Conservation (phyloP, 37 sponge, comb jelly and placozoan species). For the Crambe crambe region DNA sequence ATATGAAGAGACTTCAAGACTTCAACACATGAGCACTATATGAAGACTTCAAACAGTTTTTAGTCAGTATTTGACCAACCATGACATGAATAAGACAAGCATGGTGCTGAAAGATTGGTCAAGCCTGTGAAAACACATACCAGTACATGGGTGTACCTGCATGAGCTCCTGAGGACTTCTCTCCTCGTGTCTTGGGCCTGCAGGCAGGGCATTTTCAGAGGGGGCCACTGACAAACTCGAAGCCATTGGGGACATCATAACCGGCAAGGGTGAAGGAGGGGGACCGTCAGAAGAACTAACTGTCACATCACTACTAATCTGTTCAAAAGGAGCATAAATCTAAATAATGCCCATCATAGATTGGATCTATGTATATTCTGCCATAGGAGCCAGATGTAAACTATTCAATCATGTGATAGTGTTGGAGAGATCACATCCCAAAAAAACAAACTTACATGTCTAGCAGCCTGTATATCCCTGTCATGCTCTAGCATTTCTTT, state of each 20-base stretch:
- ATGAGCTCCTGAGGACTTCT: slow-evolving; percentile 1
- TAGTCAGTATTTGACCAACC: too few relatives aligned
- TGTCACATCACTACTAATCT: not conserved
- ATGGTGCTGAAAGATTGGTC: too few relatives aligned
- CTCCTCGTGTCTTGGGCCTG: not conserved
- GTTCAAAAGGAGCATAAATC: not conserved
- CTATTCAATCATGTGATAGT: too few relatives aligned
- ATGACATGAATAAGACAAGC: too few relatives aligned
- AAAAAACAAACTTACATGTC: not conserved
- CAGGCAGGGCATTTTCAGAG: not conserved
- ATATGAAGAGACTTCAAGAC: not conserved
- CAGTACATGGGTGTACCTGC: slow-evolving; percentile 14
- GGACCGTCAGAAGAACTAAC: not conserved
- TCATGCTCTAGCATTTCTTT: slow-evolving; percentile 36
- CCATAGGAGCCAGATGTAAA: too few relatives aligned
- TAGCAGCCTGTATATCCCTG: not conserved
- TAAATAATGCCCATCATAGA: too few relatives aligned
- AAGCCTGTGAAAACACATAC: too few relatives aligned
- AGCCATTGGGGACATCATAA: not conserved
- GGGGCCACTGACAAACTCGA: not conserved
- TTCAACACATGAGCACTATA: too few relatives aligned
- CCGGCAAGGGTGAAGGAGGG: not conserved
- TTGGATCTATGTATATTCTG: too few relatives aligned
- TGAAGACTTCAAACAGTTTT: too few relatives aligned
- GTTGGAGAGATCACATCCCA: not conserved